These are phyloP conservation scores for Ips nitidus DNA, from an alignment of 1,140 invertebrate species.

Conservation along the genomic window DNA sequence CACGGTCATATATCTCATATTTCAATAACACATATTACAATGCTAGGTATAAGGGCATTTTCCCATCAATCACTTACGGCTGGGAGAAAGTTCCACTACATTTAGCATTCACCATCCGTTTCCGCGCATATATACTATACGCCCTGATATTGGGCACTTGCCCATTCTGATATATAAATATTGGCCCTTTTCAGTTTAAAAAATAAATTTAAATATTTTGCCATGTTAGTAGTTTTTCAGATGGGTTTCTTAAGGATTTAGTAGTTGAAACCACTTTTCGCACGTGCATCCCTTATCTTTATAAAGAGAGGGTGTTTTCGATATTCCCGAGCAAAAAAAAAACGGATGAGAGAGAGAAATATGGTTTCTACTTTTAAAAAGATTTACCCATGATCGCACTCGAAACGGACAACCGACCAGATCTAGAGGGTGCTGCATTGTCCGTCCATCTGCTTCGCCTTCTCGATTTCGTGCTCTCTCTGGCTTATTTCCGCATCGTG, in stretches of 20 bases:
- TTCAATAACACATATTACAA: constrained; percentile 53
- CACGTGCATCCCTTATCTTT: constrained; percentile 30
- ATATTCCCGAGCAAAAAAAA: constrained; percentile 29
- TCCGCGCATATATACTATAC: constrained; percentile 40
- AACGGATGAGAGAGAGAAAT: constrained; percentile 21
- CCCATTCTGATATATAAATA: constrained; percentile 21
- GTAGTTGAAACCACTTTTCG: constrained; percentile 33
- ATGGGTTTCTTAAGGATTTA: too few relatives aligned
- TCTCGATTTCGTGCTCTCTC: constrained; percentile 38
- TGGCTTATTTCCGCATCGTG: constrained; percentile 41
- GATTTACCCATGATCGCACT: constrained; percentile 44
- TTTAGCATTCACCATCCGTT: constrained; percentile 51
- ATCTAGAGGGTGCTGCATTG: constrained; percentile 40
- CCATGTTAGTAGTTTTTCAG: too few relatives aligned
- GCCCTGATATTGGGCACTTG: constrained; percentile 42
- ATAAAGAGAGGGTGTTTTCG: constrained; percentile 23
- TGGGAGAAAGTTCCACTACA: constrained; percentile 53
- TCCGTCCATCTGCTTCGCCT: constrained; percentile 46
- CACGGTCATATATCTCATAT: constrained; percentile 45
- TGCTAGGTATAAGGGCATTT: constrained; percentile 50
- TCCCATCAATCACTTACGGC: constrained; percentile 53
- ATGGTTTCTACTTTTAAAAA: constrained; percentile 34
- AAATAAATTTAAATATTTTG: too few relatives aligned
- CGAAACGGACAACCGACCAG: constrained; percentile 35
- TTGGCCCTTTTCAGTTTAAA: too few relatives aligned